Evolutionary conservation across 2,113 vertebrate genomes (phyloP).

Genomic region (Geococcyx californianus): DNA sequence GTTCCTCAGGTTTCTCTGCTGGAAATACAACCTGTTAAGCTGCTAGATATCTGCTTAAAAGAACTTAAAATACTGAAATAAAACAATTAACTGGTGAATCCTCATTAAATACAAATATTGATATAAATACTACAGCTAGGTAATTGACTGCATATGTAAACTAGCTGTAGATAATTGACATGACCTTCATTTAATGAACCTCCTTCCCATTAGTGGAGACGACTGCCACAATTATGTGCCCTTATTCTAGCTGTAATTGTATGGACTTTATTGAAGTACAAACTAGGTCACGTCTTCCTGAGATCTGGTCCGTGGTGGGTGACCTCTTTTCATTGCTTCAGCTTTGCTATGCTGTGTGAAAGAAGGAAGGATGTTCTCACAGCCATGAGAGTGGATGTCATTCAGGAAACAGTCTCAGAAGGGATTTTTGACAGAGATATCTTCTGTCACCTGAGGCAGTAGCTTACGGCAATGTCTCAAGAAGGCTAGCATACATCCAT

Average conservation of each 20-base stretch:
- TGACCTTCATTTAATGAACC: slow-evolving; percentile 32
- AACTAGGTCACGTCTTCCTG: not conserved
- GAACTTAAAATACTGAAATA: not conserved
- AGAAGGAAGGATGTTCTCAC: not conserved
- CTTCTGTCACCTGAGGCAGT: not conserved
- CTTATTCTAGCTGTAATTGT: not conserved
- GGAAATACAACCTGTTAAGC: not conserved
- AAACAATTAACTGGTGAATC: slow-evolving; percentile 7
- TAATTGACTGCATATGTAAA: slow-evolving; percentile 55
- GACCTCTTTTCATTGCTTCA: not conserved
- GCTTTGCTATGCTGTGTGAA: not conserved
- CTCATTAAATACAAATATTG: slow-evolving; percentile 48
- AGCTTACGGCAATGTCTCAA: not conserved
- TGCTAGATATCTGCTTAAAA: not conserved
- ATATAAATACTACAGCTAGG: slow-evolving; percentile 46
- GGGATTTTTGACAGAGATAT: accelerated
- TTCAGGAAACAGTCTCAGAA: not conserved
- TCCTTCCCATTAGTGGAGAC: not conserved
- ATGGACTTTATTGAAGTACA: not conserved
- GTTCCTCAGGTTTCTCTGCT: not conserved
- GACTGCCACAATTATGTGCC: not conserved
- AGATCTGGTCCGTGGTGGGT: not conserved
- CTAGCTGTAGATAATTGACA: slow-evolving; percentile 49
- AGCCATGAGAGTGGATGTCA: not conserved
- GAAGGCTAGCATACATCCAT: not conserved